These are phyloP conservation scores for Scleropages formosus DNA, from an alignment of 2,797 vertebrate species.

Conservation along the genomic window DNA sequence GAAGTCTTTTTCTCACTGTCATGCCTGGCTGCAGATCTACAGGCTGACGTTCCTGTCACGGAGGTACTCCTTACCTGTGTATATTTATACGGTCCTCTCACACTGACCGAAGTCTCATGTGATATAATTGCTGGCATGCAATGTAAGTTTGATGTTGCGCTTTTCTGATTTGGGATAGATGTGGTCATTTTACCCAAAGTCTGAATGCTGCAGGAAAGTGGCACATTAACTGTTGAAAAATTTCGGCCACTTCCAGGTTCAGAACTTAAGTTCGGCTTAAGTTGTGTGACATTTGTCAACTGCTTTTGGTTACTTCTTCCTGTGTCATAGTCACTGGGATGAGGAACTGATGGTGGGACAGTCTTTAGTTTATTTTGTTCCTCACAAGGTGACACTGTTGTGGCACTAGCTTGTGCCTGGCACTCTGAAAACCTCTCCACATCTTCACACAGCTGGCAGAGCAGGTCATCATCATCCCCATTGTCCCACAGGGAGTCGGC, in stretches of 20 bases:
- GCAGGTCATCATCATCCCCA: constrained; percentile 79
- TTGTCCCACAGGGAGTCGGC: constrained; percentile 76
- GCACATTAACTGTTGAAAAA: too few relatives aligned
- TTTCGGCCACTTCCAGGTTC: too few relatives aligned
- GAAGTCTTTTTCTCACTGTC: constrained; percentile 35
- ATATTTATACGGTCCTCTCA: constrained; percentile 60
- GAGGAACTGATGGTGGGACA: neutral
- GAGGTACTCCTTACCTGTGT: constrained; percentile 50
- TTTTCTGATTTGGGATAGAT: constrained; percentile 12
- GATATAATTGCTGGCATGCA: constrained; percentile 41
- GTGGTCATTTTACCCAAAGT: constrained; percentile 27
- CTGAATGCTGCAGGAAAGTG: constrained; percentile 1
- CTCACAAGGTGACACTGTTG: neutral
- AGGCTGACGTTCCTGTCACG: constrained; percentile 25
- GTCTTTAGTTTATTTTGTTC: neutral
- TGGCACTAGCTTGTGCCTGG: neutral
- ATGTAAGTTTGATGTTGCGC: neutral
- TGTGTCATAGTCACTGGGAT: constrained; percentile 24
- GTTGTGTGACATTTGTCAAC: constrained; percentile 30
- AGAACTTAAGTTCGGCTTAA: neutral
- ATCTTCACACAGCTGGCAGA: constrained; percentile 82
- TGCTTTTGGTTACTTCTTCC: constrained; percentile 33
- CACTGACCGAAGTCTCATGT: constrained; percentile 43
- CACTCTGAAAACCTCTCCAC: constrained; percentile 74
- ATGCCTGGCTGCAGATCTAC: constrained; percentile 46